Conservation (phyloP, 1,140 invertebrate species). For the Sycophaga agraensis region DNA sequence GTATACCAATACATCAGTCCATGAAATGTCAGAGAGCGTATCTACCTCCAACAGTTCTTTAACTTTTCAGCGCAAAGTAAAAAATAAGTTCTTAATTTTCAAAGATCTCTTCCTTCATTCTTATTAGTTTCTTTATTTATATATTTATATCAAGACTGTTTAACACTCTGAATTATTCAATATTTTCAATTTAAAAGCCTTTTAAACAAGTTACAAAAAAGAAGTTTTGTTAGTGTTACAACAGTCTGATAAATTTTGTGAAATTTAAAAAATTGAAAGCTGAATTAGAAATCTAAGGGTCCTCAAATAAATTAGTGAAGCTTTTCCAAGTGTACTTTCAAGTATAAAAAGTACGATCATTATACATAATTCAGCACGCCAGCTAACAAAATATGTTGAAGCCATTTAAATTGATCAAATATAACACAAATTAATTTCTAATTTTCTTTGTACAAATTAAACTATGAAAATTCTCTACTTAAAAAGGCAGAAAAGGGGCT, state of each 20-base stretch:
- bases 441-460: constrained; percentile 21
- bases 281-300: not conserved
- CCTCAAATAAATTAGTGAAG: constrained; percentile 18
- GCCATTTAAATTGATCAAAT: constrained; percentile 13
- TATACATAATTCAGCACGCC: constrained; percentile 5
- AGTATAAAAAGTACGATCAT: constrained; percentile 17
- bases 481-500: not conserved
- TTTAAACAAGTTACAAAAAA: constrained; percentile 1
- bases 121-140: not conserved
- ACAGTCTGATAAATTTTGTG: constrained; percentile 8
- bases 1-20: constrained; percentile 30
- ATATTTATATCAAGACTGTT: constrained; percentile 2
- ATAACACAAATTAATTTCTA: constrained; percentile 24
- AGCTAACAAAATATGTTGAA: constrained; percentile 27
- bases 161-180: not conserved
- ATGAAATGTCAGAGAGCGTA: constrained; percentile 22
- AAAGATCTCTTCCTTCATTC: constrained; percentile 23
- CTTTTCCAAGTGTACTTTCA: constrained; percentile 7
- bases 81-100: constrained; percentile 25
- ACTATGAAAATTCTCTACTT: constrained; percentile 10
- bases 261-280: constrained; percentile 5
- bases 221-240: constrained; percentile 4
- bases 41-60: constrained; percentile 13
- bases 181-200: constrained; percentile 2
- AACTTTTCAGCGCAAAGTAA: constrained; percentile 24